Conservation (phyloP, 92 coral and sea anemone genomes). For the Meandrina meandrites region DNA sequence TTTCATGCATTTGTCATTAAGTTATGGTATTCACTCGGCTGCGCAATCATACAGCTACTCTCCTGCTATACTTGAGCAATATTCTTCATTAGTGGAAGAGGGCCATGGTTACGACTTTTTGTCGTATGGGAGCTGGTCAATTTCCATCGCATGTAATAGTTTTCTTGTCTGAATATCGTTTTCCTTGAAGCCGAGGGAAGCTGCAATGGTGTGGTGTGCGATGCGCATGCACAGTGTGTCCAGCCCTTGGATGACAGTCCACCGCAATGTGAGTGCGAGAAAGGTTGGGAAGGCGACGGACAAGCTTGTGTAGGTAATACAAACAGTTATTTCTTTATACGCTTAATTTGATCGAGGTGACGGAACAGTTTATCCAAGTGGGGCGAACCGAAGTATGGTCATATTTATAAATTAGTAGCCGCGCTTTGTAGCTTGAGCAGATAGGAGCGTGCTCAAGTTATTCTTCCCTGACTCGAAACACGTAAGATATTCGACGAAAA, state of each 20-base stretch:
- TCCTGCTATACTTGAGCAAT: no score
- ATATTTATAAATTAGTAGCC: background rate
- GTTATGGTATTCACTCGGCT: background rate
- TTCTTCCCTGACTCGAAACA: background rate
- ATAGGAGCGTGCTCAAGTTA: no score
- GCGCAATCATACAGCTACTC: no score
- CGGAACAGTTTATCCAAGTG: background rate
- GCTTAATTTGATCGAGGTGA: background rate
- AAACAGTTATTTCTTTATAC: background rate
- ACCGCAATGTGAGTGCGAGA: slow-evolving; percentile 62
- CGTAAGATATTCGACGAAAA: no score
- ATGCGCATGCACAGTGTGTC: slow-evolving; percentile 67
- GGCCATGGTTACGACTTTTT: background rate
- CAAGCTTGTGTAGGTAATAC: slow-evolving; percentile 67
- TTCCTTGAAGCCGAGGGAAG: slow-evolving; percentile 48
- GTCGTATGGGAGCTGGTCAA: background rate
- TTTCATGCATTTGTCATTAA: no score
- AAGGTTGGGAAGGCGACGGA: slow-evolving; percentile 78
- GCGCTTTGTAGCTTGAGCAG: background rate
- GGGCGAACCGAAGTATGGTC: no score
- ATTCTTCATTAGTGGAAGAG: no score
- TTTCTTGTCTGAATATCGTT: background rate
- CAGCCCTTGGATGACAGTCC: slow-evolving; percentile 43
- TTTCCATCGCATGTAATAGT: background rate
- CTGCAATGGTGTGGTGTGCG: slow-evolving; percentile 76